These are phyloP conservation scores for Ditula angustiorana DNA, from an alignment of 2,888 invertebrate genomes.

Conservation along the genomic window DNA sequence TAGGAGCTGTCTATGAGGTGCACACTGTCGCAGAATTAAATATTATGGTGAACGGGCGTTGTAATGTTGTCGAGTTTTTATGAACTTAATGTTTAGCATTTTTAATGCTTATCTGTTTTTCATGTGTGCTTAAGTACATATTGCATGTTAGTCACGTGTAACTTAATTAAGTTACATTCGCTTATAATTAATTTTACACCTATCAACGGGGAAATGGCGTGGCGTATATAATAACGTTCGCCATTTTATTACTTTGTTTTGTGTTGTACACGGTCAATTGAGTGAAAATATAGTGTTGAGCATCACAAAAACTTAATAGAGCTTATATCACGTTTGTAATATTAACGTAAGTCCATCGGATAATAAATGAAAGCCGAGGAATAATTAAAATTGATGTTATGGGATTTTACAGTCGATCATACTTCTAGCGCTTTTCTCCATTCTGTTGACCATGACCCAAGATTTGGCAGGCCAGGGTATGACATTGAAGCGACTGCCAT, in stretches of 20 bases:
- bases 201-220: constrained; percentile 41
- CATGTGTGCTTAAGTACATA: background rate
- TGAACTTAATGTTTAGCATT: too few relatives aligned
- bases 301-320: background rate
- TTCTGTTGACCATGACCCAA: too few relatives aligned
- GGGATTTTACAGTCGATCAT: background rate
- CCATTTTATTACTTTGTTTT: constrained; percentile 36
- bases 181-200: constrained; percentile 19
- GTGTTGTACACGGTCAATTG: constrained; percentile 10
- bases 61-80: too few relatives aligned
- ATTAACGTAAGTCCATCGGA: background rate
- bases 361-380: background rate
- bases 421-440: too few relatives aligned
- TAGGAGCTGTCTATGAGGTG: too few relatives aligned
- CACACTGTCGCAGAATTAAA: too few relatives aligned
- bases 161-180: constrained; percentile 7
- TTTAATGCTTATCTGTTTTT: too few relatives aligned
- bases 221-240: constrained; percentile 20
- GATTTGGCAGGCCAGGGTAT: too few relatives aligned
- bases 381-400: background rate
- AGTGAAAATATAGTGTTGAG: background rate
- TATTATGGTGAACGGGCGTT: too few relatives aligned
- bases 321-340: background rate
- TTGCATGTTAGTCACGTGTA: background rate
- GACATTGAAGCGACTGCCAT: too few relatives aligned